phyloP scores from a whole-genome alignment of 2,797 vertebrate genomes.

The Falco novaeseelandiae region DNA sequence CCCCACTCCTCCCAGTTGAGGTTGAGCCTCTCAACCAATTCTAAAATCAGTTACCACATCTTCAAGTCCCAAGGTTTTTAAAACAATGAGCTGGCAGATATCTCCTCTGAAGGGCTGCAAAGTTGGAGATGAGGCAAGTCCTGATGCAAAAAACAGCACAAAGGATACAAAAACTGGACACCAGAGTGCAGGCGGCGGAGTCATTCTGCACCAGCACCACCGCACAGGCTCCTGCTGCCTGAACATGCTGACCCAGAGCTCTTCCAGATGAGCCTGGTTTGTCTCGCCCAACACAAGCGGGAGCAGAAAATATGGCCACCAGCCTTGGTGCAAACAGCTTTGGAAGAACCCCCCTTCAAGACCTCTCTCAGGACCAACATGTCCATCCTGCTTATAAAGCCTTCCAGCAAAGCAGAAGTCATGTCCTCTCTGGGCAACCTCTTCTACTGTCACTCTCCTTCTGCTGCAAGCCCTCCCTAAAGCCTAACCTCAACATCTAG shows the following conservation, averaged over 20 bases:
- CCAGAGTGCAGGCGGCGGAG: not conserved
- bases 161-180: not conserved
- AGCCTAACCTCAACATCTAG: not conserved
- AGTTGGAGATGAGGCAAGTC: not conserved
- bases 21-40: not conserved
- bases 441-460: not conserved
- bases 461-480: not conserved
- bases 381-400: not conserved
- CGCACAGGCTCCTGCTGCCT: not conserved
- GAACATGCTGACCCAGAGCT: not conserved
- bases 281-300: not conserved
- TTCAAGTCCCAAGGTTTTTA: not conserved
- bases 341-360: not conserved
- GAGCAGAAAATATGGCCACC: not conserved
- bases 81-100: not conserved
- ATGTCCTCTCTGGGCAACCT: not conserved
- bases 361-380: not conserved
- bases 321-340: not conserved
- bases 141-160: not conserved
- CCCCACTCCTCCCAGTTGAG: too few relatives aligned
- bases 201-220: not conserved
- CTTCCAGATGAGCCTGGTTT: not conserved
- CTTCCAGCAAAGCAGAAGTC: not conserved
- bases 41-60: not conserved
- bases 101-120: not conserved